Conservation (phyloP, 2,888 invertebrate genomes). For the Nephrocerus scutellatus region DNA sequence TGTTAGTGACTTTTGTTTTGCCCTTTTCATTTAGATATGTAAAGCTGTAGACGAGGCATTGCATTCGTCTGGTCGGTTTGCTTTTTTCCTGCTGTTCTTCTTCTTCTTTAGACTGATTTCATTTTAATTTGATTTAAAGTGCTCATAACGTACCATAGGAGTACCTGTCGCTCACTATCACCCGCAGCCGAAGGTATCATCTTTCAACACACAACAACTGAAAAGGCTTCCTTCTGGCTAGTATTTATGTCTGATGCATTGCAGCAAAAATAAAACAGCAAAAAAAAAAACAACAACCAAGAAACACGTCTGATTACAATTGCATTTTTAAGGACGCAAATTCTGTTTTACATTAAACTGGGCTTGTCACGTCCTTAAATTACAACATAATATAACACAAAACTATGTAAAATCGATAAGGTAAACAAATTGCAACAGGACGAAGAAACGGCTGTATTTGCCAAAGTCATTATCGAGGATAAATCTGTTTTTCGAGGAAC, state of each 20-base stretch:
- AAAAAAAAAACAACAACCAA: neutral
- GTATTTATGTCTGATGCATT: conserved; percentile 17
- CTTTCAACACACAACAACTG: conserved; percentile 25
- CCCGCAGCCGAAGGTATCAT: neutral
- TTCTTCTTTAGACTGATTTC: too few relatives aligned
- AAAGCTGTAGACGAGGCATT: too few relatives aligned
- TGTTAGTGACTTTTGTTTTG: too few relatives aligned
- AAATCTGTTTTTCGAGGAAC: neutral
- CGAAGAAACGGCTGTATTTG: conserved; percentile 39
- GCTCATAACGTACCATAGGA: too few relatives aligned
- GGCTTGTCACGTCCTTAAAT: conserved; percentile 45
- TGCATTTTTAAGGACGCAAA: neutral
- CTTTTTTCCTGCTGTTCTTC: too few relatives aligned
- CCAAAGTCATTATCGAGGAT: conserved; percentile 32
- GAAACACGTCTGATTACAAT: conserved; percentile 8
- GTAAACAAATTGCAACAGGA: conserved; percentile 6
- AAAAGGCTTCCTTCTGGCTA: conserved; percentile 30
- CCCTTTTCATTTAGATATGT: too few relatives aligned
- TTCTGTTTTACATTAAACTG: too few relatives aligned
- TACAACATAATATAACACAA: conserved; percentile 26
- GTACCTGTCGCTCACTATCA: too few relatives aligned
- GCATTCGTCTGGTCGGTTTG: too few relatives aligned
- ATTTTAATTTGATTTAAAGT: too few relatives aligned
- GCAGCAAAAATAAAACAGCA: conserved; percentile 16
- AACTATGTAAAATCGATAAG: conserved; percentile 5